Percentiles rank a stretch among this genome's conserved stretches.
These are phyloP conservation scores for Spodoptera frugiperda DNA, from an alignment of 1,140 invertebrate species.

Conservation along the genomic window DNA sequence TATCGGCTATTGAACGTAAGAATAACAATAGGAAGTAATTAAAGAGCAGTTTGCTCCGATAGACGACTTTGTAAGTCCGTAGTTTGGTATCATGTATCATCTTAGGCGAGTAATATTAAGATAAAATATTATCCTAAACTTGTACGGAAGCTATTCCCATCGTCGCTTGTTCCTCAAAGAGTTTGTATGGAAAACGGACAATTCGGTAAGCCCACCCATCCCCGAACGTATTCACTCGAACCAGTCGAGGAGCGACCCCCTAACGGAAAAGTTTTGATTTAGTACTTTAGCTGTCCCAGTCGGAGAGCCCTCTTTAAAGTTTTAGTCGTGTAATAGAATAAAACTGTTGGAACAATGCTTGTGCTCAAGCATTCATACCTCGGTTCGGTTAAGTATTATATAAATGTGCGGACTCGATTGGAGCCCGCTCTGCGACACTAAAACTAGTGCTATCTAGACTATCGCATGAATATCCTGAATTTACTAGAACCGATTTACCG, in stretches of 20 bases:
- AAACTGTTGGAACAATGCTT: constrained; percentile 80
- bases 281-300: constrained; percentile 82
- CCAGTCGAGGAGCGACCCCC: constrained; percentile 65
- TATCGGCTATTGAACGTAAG: constrained; percentile 11
- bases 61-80: constrained; percentile 9
- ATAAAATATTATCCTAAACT: constrained; percentile 52
- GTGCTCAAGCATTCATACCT: constrained; percentile 70
- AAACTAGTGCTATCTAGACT: constrained; percentile 63
- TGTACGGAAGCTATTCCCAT: constrained; percentile 47
- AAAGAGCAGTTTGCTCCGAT: background rate
- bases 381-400: constrained; percentile 67
- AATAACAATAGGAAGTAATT: constrained; percentile 41
- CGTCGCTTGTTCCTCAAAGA: constrained; percentile 54
- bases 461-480: constrained; percentile 74
- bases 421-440: constrained; percentile 61
- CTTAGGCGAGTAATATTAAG: constrained; percentile 41
- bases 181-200: constrained; percentile 64
- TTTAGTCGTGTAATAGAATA: constrained; percentile 83
- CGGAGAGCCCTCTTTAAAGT: constrained; percentile 80
- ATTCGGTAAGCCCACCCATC: constrained; percentile 58
- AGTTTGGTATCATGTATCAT: constrained; percentile 34
- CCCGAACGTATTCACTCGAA: constrained; percentile 67
- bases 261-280: constrained; percentile 84
- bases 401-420: constrained; percentile 71
- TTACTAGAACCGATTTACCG: constrained; percentile 54